Conservation (phyloP, 2,113 vertebrate genomes). For the Dryoscopus gambensis region DNA sequence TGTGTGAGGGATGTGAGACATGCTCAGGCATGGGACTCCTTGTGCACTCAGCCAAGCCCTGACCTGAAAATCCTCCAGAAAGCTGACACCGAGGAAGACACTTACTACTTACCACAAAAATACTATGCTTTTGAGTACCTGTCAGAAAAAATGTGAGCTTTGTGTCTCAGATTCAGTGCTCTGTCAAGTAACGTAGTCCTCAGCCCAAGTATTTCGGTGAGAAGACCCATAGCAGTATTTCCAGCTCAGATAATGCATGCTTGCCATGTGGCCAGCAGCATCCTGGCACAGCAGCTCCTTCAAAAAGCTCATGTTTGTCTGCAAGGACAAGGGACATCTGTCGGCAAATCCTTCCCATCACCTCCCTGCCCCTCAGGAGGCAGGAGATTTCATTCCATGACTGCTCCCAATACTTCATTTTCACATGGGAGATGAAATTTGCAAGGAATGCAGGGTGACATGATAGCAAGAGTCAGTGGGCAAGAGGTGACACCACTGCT, state of each 20-base stretch:
- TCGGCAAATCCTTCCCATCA: not conserved
- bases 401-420: not conserved
- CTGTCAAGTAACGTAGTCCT: not conserved
- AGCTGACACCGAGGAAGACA: not conserved
- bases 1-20: fast-evolving
- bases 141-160: not conserved
- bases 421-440: not conserved
- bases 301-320: not conserved
- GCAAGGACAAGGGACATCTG: not conserved
- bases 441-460: not conserved
- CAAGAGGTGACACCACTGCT: not conserved
- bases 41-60: not conserved
- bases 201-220: not conserved
- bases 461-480: fast-evolving
- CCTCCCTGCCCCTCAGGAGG: not conserved
- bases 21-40: fast-evolving
- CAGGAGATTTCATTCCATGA: not conserved
- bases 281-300: not conserved
- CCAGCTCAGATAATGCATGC: not conserved
- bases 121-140: not conserved
- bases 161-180: not conserved
- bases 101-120: not conserved
- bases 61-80: not conserved
- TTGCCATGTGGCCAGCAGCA: not conserved
- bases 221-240: not conserved